A percentile compares a stretch with the other conserved stretches of the same genome.
Evolutionary conservation across 2,888 invertebrate genomes (phyloP).

Genomic region (Coecobrya sp.): DNA sequence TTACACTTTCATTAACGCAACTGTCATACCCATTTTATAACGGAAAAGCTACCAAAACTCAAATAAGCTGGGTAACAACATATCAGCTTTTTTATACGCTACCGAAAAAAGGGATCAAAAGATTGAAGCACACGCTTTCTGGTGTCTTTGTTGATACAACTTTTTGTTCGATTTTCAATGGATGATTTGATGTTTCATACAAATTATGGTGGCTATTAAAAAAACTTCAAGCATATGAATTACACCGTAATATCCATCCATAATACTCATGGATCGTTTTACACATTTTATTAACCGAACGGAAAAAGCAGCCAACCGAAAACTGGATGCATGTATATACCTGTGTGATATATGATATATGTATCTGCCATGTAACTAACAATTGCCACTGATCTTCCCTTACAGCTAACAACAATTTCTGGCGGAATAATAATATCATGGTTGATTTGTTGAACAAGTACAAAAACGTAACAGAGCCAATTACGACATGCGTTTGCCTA

Average conservation of each 20-base stretch:
- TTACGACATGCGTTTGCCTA: not conserved
- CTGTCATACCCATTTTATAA: slow-evolving; percentile 62
- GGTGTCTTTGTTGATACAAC: not conserved
- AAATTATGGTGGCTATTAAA: slow-evolving; percentile 21
- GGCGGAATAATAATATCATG: not conserved
- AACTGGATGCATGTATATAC: not conserved
- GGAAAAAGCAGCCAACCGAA: slow-evolving; percentile 6
- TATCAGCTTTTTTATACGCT: not conserved
- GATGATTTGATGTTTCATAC: slow-evolving; percentile 11
- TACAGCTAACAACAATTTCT: slow-evolving; percentile 2
- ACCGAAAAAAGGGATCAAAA: slow-evolving; percentile 1
- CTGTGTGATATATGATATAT: not conserved
- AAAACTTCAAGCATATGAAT: not conserved
- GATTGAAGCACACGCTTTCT: slow-evolving; percentile 3
- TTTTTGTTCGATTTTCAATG: slow-evolving; percentile 6
- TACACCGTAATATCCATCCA: not conserved
- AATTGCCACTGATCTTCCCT: slow-evolving; percentile 1
- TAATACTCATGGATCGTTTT: not conserved
- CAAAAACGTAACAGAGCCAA: slow-evolving; percentile 16
- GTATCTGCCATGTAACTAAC: not conserved
- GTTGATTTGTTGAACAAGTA: slow-evolving; percentile 12
- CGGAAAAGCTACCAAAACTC: slow-evolving; percentile 53
- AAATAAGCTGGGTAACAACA: not conserved
- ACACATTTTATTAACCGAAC: not conserved
- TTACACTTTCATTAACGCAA: slow-evolving; percentile 77